phyloP scores from a whole-genome alignment of 2,797 vertebrate genomes.

The Nannoperca obscura region DNA sequence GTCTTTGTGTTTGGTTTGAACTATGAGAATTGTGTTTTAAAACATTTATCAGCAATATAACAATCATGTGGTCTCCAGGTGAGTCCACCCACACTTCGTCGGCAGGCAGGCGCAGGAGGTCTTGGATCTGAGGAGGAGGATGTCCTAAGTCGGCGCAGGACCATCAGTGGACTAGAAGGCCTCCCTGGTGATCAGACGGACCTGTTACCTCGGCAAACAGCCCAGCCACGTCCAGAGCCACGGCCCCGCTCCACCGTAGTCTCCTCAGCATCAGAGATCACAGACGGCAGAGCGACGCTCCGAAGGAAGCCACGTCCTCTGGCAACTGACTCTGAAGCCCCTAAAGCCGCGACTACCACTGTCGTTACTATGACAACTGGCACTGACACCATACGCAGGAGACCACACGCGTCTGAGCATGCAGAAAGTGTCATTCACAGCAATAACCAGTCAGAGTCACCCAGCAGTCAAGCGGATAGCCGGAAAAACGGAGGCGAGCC shows the following conservation, averaged over 20 bases:
- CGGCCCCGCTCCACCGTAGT: slow-evolving; percentile 81
- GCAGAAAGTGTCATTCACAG: slow-evolving; percentile 53
- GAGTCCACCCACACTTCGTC: slow-evolving; percentile 82
- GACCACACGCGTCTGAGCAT: slow-evolving; percentile 72
- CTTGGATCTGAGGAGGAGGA: slow-evolving; percentile 93
- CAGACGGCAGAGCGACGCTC: slow-evolving; percentile 85
- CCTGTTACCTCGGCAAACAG: slow-evolving; percentile 56
- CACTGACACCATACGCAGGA: slow-evolving; percentile 90
- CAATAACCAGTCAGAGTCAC: slow-evolving; percentile 67
- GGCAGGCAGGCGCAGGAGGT: slow-evolving; percentile 91
- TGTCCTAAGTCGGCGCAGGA: slow-evolving; percentile 91
- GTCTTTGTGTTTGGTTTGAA: not conserved
- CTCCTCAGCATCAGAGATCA: slow-evolving; percentile 70
- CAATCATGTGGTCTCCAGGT: slow-evolving; percentile 67
- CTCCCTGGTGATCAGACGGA: slow-evolving; percentile 66
- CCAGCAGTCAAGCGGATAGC: slow-evolving; percentile 41
- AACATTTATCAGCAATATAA: slow-evolving; percentile 8
- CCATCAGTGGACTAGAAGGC: slow-evolving; percentile 91
- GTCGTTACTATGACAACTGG: slow-evolving; percentile 84
- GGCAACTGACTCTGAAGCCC: slow-evolving; percentile 77
- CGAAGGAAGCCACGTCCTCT: slow-evolving; percentile 83
- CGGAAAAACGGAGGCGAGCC: slow-evolving; percentile 45
- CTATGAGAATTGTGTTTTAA: not conserved
- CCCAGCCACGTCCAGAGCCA: slow-evolving; percentile 77
- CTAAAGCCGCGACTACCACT: slow-evolving; percentile 79